A percentile compares a stretch with the other conserved stretches of the same genome.
Evolutionary conservation across 2,797 vertebrate species (phyloP).

Genomic region (Apogon talboti): DNA sequence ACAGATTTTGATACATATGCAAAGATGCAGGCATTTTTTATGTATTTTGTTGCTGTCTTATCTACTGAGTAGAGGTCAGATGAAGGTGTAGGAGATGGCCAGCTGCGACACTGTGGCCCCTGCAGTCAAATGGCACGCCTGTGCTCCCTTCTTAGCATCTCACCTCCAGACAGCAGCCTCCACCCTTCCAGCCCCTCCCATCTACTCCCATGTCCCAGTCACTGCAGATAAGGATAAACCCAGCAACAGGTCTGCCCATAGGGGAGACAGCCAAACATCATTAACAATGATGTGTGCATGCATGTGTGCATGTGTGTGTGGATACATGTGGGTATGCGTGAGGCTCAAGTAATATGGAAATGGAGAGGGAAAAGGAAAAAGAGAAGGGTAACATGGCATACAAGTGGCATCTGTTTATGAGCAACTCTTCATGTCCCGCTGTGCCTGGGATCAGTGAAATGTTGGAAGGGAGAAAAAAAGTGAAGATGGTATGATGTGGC

Average conservation of each 20-base stretch:
- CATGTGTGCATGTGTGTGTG: conserved; percentile 26
- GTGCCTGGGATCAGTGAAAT: conserved; percentile 72
- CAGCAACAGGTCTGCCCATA: conserved; percentile 57
- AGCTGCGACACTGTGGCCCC: conserved; percentile 58
- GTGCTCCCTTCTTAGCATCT: conserved; percentile 45
- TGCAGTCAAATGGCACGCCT: conserved; percentile 56
- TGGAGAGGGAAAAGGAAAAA: conserved; percentile 22
- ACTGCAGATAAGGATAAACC: conserved; percentile 66
- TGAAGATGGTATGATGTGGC: conserved; percentile 64
- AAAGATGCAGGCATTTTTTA: background rate
- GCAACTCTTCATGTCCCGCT: conserved; percentile 61
- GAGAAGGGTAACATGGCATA: conserved; percentile 54
- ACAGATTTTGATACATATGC: conserved; percentile 22
- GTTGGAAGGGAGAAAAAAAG: conserved; percentile 41
- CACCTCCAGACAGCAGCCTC: conserved; percentile 40
- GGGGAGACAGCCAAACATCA: conserved; percentile 73
- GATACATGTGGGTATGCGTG: conserved; percentile 3
- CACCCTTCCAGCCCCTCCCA: conserved; percentile 10
- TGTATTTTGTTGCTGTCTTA: conserved; percentile 24
- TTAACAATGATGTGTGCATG: conserved; percentile 51
- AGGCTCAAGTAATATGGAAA: conserved; percentile 27
- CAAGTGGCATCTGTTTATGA: conserved; percentile 80
- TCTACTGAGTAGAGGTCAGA: conserved; percentile 65
- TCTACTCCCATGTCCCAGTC: conserved; percentile 46
- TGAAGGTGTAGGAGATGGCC: conserved; percentile 56